Evolutionary conservation across 2,888 invertebrate genomes (phyloP), one percentile per base, ranked within the genome.

Genomic region (Pterostichus niger): DNA sequence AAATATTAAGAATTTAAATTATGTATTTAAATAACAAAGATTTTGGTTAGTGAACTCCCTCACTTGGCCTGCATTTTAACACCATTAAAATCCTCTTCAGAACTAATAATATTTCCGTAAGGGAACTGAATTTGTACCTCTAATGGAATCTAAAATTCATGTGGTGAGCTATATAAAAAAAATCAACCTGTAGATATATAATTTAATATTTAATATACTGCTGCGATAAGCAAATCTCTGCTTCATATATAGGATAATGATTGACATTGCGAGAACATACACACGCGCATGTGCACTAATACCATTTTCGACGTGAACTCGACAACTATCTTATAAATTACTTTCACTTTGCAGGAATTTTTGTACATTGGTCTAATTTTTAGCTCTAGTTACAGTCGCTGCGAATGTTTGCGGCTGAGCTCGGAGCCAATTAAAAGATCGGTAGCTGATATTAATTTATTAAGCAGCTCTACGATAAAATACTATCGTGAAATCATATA

Each of bases 321-420:
- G 76, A 76, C 76, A 76, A 76, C 76, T 76, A 56, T 35, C 76
- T 76, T 56, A 76, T 76, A 76, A 76, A 76, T 76, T 40, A 76
- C 76, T 76, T 76, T 76, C 76, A 76, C 76, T 56, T 44, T 54
- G 35, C 17, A 15, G 10, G 40, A 54, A 76, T 76, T 76, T 76
- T 76, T 76, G 76, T 76, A 17, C 44, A 17, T 76, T 76, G 54
- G 17, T 17, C 75, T 56, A 76, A 76, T 76, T 76, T 76, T 76
- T 76, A 76, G 76, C 76, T 76, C 76, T 52, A 76, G 54, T 76
- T 76, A 35, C 17, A 76, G 15, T 7, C 35, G 40, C 56, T 17
- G 17, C 17, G 56, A 17, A 56, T 56, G 56, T 56, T 17, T 56
- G 17, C 15, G 17, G 56, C 56, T 56, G 9, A 56, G n/a, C 13